Evolutionary conservation across 2,888 invertebrate species (phyloP).

Genomic region (Harpalus rubripes): DNA sequence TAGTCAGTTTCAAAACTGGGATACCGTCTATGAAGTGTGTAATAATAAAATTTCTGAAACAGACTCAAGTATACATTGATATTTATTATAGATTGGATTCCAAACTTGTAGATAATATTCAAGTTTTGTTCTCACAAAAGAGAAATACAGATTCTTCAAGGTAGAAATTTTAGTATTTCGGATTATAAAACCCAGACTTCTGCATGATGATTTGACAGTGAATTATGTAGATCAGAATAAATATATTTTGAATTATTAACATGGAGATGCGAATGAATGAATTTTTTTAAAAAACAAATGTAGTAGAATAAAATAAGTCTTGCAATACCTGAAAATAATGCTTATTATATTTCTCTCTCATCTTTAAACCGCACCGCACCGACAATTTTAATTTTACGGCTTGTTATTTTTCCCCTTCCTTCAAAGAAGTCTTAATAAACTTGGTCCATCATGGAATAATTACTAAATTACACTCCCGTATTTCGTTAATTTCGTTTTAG

Average conservation of each 20-base stretch:
- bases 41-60: too few relatives aligned
- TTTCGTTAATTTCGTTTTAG: not conserved
- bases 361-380: not conserved
- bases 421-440: conserved; percentile 8
- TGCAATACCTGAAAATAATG: not conserved
- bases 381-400: not conserved
- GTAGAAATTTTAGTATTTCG: too few relatives aligned
- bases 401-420: conserved; percentile 7
- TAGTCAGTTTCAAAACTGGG: too few relatives aligned
- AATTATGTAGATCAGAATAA: too few relatives aligned
- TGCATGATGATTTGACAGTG: too few relatives aligned
- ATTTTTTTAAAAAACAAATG: not conserved
- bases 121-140: too few relatives aligned
- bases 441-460: not conserved
- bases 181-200: too few relatives aligned
- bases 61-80: too few relatives aligned
- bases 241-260: not conserved
- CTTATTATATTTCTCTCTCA: not conserved
- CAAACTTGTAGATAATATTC: too few relatives aligned
- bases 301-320: not conserved
- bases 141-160: too few relatives aligned
- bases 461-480: not conserved
- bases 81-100: too few relatives aligned
- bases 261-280: not conserved
- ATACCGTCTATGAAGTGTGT: too few relatives aligned